Evolutionary conservation across 1,140 invertebrate species (phyloP).

Genomic region (Eulimnadia texana): DNA sequence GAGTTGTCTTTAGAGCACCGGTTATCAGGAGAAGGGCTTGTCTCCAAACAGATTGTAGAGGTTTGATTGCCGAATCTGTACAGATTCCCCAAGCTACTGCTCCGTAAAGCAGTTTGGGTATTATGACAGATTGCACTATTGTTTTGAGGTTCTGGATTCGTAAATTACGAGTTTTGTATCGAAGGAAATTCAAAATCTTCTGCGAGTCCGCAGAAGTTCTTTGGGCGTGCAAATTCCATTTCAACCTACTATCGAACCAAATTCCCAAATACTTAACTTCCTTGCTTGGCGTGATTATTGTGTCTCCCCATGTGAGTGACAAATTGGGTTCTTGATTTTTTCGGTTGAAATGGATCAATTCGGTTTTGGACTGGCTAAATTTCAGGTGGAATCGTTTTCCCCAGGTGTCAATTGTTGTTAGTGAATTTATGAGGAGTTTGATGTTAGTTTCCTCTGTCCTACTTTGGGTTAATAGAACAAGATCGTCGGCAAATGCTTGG

Average conservation of each 20-base stretch:
- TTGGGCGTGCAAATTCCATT: not conserved
- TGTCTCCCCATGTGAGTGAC: not conserved
- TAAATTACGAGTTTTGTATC: not conserved
- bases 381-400: not conserved
- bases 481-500: slow-evolving; percentile 1
- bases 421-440: not conserved
- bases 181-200: not conserved
- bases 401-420: slow-evolving; percentile 7
- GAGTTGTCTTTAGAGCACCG: not conserved
- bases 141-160: not conserved
- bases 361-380: slow-evolving; percentile 1
- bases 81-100: not conserved
- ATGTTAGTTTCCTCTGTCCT: slow-evolving; percentile 3
- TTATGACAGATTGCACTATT: not conserved
- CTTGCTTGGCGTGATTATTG: not conserved
- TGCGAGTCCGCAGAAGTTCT: not conserved
- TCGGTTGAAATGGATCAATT: slow-evolving; percentile 9
- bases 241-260: slow-evolving; percentile 1
- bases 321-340: not conserved
- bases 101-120: not conserved
- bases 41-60: not conserved
- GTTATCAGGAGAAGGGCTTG: not conserved
- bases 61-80: not conserved
- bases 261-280: not conserved
- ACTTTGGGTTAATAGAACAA: not conserved